phyloP scores from a whole-genome alignment of 2,797 vertebrate species.

The Mus caroli region DNA sequence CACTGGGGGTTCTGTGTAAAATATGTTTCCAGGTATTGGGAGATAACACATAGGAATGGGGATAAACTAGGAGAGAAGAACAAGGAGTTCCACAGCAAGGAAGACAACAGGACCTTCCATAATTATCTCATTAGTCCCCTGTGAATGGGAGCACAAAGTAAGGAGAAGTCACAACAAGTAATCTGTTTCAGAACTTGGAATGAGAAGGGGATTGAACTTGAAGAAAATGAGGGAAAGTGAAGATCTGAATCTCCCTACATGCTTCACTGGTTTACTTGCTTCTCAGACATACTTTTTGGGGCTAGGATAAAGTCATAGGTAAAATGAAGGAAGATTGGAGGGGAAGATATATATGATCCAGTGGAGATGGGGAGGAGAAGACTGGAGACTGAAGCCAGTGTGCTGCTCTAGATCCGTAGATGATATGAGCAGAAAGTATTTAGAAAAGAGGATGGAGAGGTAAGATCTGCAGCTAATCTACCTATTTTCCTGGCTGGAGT shows the following conservation, averaged over 20 bases:
- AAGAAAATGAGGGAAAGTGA: background rate
- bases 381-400: background rate
- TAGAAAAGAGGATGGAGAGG: background rate
- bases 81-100: background rate
- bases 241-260: background rate
- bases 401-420: background rate
- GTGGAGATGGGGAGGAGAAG: background rate
- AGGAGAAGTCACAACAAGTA: background rate
- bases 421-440: no score
- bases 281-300: background rate
- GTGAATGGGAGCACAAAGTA: background rate
- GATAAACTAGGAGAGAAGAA: background rate
- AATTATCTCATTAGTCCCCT: background rate
- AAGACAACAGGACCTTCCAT: no score
- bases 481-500: no score
- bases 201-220: background rate
- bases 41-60: background rate
- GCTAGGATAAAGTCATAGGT: background rate
- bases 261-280: background rate
- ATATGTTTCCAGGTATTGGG: background rate
- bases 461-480: no score
- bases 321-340: background rate
- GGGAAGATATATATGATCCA: background rate
- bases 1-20: background rate
- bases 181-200: background rate